Conservation (phyloP, 2,797 vertebrate genomes). For the Ibycter americanus region DNA sequence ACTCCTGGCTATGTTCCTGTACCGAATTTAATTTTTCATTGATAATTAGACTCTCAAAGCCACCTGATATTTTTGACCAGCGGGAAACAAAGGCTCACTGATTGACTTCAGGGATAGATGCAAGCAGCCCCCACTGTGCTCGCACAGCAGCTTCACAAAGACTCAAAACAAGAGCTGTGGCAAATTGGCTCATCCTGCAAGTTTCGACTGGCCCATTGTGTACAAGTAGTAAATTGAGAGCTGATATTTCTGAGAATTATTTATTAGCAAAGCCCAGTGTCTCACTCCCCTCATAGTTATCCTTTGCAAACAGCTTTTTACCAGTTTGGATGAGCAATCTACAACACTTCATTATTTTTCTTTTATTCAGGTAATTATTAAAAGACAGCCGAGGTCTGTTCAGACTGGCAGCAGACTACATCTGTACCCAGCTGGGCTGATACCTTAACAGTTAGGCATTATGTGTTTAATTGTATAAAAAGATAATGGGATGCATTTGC, state of each 20-base stretch:
- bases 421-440: constrained; percentile 45
- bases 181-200: constrained; percentile 90
- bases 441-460: constrained; percentile 46
- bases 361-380: constrained; percentile 73
- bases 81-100: constrained; percentile 88
- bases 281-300: constrained; percentile 69
- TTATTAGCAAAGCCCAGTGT: constrained; percentile 78
- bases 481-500: constrained; percentile 54
- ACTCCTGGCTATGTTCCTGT: constrained; percentile 73
- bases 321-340: constrained; percentile 71
- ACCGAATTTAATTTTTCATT: constrained; percentile 84
- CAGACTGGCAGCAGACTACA: constrained; percentile 39
- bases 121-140: constrained; percentile 80
- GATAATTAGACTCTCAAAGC: constrained; percentile 92
- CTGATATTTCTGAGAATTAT: constrained; percentile 86
- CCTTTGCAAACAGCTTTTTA: constrained; percentile 79
- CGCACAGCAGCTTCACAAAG: constrained; percentile 81
- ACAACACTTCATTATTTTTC: constrained; percentile 62
- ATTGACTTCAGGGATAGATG: constrained; percentile 84
- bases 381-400: constrained; percentile 46
- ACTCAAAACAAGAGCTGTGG: constrained; percentile 92
- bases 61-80: constrained; percentile 89
- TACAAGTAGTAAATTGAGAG: constrained; percentile 88
- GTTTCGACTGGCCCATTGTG: constrained; percentile 92
- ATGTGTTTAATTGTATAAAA: constrained; percentile 67